Evolutionary conservation across 2,113 vertebrate species (phyloP).

Genomic region (Bambusicola thoracicus): DNA sequence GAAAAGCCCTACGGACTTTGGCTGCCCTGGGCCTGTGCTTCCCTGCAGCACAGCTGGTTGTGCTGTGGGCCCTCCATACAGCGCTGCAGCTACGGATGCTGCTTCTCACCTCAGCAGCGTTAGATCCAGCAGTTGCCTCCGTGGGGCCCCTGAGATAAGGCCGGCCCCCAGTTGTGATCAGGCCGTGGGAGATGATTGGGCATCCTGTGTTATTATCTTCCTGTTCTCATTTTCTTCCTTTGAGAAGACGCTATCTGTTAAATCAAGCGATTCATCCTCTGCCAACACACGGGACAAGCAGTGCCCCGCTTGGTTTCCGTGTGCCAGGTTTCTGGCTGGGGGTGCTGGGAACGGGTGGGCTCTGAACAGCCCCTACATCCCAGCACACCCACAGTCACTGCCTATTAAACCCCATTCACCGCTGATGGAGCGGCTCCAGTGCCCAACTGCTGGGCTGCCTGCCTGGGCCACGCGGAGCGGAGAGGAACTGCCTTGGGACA

Average conservation of each 20-base stretch:
- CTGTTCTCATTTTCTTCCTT: slow-evolving; percentile 53
- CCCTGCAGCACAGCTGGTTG: rapidly evolving
- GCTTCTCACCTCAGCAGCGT: slow-evolving; percentile 6
- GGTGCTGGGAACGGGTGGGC: background rate
- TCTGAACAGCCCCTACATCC: background rate
- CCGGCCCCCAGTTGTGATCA: background rate
- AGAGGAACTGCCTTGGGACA: background rate
- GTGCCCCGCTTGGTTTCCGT: slow-evolving; percentile 10
- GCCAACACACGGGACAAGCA: background rate
- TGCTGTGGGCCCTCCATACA: background rate
- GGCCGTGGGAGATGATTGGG: background rate
- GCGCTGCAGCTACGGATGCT: background rate
- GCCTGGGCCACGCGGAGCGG: too few relatives aligned
- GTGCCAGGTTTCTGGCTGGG: background rate
- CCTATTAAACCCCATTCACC: background rate
- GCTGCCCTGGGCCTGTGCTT: background rate
- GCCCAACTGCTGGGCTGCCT: too few relatives aligned
- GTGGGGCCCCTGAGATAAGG: slow-evolving; percentile 27
- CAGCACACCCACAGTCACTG: background rate
- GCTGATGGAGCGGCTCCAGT: background rate
- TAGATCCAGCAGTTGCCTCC: background rate
- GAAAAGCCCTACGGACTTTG: background rate
- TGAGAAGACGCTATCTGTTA: slow-evolving; percentile 21
- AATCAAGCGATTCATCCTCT: slow-evolving; percentile 27
- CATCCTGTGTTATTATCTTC: slow-evolving; percentile 54